These are phyloP conservation scores for Dendrocincla tyrannina DNA, from an alignment of 2,797 vertebrate species.

Conservation along the genomic window DNA sequence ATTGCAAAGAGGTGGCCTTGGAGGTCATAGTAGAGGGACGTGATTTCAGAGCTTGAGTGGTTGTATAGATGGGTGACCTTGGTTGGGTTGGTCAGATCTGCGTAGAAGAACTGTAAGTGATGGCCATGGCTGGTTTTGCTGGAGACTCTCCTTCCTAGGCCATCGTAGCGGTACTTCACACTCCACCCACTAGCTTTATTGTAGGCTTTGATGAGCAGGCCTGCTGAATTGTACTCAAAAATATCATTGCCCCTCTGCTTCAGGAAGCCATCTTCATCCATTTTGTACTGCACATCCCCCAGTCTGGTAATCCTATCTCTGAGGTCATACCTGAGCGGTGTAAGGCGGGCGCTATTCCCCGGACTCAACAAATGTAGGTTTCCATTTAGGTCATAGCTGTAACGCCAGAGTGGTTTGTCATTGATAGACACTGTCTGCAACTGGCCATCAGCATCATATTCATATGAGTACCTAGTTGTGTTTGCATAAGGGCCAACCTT, in stretches of 20 bases:
- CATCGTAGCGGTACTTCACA: slow-evolving; percentile 93
- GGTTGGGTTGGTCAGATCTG: slow-evolving; percentile 92
- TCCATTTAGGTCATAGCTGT: slow-evolving; percentile 97
- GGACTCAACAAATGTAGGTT: slow-evolving; percentile 96
- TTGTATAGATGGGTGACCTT: slow-evolving; percentile 98
- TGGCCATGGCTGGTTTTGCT: slow-evolving; percentile 88
- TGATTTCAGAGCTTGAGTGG: slow-evolving; percentile 97
- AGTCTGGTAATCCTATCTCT: slow-evolving; percentile 93
- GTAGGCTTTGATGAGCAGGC: slow-evolving; percentile 92
- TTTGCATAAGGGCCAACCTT: slow-evolving; percentile 98
- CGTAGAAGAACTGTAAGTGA: slow-evolving; percentile 97
- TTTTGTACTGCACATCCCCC: slow-evolving; percentile 91
- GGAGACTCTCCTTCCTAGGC: slow-evolving; percentile 92
- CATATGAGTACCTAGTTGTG: slow-evolving; percentile 94
- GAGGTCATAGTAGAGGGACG: slow-evolving; percentile 96
- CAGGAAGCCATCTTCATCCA: slow-evolving; percentile 97
- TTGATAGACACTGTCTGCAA: slow-evolving; percentile 96
- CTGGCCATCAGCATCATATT: slow-evolving; percentile 94
- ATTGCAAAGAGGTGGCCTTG: slow-evolving; percentile 98
- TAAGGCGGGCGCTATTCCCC: slow-evolving; percentile 93
- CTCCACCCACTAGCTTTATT: slow-evolving; percentile 90
- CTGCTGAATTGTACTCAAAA: slow-evolving; percentile 95
- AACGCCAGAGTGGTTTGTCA: slow-evolving; percentile 95
- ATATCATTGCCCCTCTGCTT: slow-evolving; percentile 90
- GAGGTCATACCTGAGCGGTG: slow-evolving; percentile 91